Percentiles rank a stretch among this genome's conserved stretches.
phyloP scores from a whole-genome alignment of 1,140 invertebrate species.

The Drosophila albomicans region DNA sequence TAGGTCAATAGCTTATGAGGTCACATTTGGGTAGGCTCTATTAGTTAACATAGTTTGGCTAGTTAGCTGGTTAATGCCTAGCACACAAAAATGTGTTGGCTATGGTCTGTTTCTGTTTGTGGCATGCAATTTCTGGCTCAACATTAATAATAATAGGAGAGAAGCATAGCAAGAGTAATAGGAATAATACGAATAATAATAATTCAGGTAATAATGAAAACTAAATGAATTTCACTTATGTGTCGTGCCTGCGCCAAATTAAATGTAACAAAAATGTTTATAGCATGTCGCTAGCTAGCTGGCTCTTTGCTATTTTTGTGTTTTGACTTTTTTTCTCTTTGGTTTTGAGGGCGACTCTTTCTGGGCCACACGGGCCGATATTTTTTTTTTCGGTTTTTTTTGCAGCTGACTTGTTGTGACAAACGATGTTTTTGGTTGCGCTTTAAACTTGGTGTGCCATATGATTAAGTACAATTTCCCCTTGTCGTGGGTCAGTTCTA shows the following conservation, averaged over 20 bases:
- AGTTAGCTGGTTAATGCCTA: conserved; percentile 55
- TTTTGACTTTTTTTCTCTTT: neutral
- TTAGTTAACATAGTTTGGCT: conserved; percentile 22
- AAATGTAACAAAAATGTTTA: conserved; percentile 73
- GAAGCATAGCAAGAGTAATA: conserved; percentile 11
- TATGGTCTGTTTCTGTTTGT: conserved; percentile 34
- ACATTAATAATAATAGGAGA: conserved; percentile 47
- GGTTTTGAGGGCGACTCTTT: conserved; percentile 66
- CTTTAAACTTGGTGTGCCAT: conserved; percentile 52
- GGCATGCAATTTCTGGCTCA: conserved; percentile 59
- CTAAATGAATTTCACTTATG: conserved; percentile 81
- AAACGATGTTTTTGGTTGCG: conserved; percentile 67
- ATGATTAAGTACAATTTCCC: conserved; percentile 66
- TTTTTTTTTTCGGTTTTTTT: conserved; percentile 59
- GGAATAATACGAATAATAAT: conserved; percentile 48
- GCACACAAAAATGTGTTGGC: conserved; percentile 27
- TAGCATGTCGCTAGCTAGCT: conserved; percentile 64
- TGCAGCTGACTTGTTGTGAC: conserved; percentile 51
- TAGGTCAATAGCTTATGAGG: conserved; percentile 80
- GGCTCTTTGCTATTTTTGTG: conserved; percentile 56
- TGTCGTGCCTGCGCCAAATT: conserved; percentile 76
- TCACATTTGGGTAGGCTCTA: conserved; percentile 51
- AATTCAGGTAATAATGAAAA: conserved; percentile 69
- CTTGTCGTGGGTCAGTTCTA: conserved; percentile 49
- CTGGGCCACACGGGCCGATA: conserved; percentile 72